Base-by-base conservation (phyloP, 2,797 vertebrate genomes). In the Danio jaintianensis region DNA sequence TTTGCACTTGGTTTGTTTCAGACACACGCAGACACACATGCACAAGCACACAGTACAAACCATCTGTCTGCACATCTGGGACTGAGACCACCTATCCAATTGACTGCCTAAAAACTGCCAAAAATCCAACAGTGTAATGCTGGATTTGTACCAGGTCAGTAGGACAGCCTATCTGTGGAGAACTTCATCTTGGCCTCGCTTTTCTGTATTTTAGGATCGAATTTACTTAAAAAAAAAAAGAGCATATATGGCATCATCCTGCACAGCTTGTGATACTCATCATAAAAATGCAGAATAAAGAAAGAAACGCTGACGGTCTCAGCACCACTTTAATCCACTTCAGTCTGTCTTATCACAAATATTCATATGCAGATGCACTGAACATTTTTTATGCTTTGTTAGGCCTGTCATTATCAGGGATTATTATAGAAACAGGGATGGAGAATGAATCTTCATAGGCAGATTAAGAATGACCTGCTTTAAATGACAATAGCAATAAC, bases 41-140 rank as follows among this genome's bases (percentile, higher is more conserved):
- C 48, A 38, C 18, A 11, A 5, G 7, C 22, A 59, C 56, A 71
- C 77, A 76, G 68, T 59, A 52, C 58, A 78, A 64, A 82, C 61
- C 63, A 68, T 79, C 68, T 79, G 78, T 72, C 68, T 29, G 48
- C 78, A 79, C 78, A 79, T 79, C 59, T 72, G 78, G 78, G 68
- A 64, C 68, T 18, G 38, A 56, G 59, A 72, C 78, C 78, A 53
- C 52, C 59, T 62, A 47, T 79, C 58, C 69, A 64, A 72, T 43
- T 55, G 20, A 18, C 59, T 50, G 45, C 55, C 56, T n/a, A 45
- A 52, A 78, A 78, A 79, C 59, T 70, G 66, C 61, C 56, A 62
- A 38, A 59, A 62, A 58, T 79, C 56, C 45, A 72, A 13, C 45
- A 72, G 38, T 18, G 48, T 55, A 64, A 47, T 72, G 68, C n/a